Percentiles rank a stretch among this genome's conserved stretches.
These are phyloP conservation scores for Cossypha heuglini DNA, from an alignment of 2,797 vertebrate species.

Conservation along the genomic window DNA sequence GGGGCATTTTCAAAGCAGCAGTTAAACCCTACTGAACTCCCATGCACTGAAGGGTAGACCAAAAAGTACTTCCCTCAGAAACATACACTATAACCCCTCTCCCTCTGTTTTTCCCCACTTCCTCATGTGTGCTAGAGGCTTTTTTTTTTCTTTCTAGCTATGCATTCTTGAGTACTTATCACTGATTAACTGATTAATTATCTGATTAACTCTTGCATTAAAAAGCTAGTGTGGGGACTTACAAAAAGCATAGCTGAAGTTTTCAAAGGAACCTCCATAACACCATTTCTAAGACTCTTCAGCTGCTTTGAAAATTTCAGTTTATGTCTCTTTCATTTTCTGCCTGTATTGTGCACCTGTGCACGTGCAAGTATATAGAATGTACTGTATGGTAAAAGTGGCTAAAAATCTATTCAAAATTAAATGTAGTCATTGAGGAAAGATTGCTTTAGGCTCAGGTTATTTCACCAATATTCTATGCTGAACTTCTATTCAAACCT, in stretches of 20 bases:
- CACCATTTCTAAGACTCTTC: neutral
- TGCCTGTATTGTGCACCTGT: neutral
- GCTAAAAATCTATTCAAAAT: neutral
- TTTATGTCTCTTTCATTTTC: neutral
- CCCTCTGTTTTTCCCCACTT: neutral
- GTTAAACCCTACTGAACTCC: neutral
- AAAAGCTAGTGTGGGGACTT: neutral
- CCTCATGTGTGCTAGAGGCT: neutral
- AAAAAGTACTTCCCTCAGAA: neutral
- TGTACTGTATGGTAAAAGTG: neutral
- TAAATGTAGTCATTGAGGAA: neutral
- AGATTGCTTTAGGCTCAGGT: neutral
- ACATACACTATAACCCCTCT: neutral
- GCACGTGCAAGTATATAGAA: neutral
- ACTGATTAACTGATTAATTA: too few species aligned
- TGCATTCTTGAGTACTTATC: neutral
- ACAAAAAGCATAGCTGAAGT: neutral
- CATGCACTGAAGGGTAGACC: neutral
- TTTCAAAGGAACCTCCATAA: neutral
- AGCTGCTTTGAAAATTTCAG: neutral
- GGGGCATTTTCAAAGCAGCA: neutral
- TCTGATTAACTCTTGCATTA: neutral
- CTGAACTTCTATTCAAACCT: neutral
- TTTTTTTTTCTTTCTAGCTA: neutral
- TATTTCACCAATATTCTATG: neutral